A percentile compares a stretch with the other conserved stretches of the same genome.
phyloP scores from a whole-genome alignment of 92 coral and sea anemone genomes.

The Desmophyllum pertusum region DNA sequence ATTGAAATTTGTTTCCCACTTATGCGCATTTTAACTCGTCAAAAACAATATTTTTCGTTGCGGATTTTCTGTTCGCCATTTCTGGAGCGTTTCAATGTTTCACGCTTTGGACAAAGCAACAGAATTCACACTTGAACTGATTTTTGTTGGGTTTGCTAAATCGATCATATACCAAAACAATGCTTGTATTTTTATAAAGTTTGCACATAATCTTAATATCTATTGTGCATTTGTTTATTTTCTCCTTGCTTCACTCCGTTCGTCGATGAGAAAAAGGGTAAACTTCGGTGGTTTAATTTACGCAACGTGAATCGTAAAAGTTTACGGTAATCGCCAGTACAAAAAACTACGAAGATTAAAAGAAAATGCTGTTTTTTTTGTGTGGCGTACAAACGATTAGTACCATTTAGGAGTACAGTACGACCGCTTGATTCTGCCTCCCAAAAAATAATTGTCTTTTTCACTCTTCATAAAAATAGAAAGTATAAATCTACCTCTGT shows the following conservation, averaged over 20 bases:
- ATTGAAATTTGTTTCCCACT: not conserved
- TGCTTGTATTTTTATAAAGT: not conserved
- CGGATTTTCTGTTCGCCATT: not conserved
- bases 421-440: not conserved
- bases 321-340: not conserved
- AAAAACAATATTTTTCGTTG: not conserved
- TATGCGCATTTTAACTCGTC: not conserved
- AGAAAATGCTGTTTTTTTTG: not conserved
- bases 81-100: not conserved
- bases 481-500: conserved; percentile 11
- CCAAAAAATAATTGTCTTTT: not conserved
- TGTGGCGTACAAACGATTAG: not conserved
- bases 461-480: conserved; percentile 28
- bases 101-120: not conserved
- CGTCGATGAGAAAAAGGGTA: conserved; percentile 2
- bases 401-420: not conserved
- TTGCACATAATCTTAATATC: conserved; percentile 9
- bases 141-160: conserved; percentile 20
- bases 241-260: conserved; percentile 4
- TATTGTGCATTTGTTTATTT: conserved; percentile 23
- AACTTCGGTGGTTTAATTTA: not conserved
- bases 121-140: too few species aligned
- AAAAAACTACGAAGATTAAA: not conserved
- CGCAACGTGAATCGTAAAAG: not conserved
- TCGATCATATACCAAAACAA: conserved; percentile 16